Evolutionary conservation across 2,888 invertebrate genomes (phyloP).

Genomic region (Ochropleura plecta): DNA sequence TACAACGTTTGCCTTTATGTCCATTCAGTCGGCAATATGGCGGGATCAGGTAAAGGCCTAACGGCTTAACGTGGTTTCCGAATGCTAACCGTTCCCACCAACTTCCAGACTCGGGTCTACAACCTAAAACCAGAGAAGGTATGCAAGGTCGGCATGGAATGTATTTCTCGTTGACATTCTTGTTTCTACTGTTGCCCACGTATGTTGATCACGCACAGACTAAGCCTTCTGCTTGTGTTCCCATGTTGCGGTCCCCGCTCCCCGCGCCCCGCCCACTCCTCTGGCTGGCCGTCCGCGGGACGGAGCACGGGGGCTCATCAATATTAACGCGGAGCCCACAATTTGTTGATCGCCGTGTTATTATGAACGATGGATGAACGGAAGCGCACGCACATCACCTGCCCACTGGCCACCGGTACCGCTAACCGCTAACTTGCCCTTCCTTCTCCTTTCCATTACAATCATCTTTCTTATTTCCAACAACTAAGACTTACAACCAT

Average conservation of each 20-base stretch:
- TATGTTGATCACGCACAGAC: background rate
- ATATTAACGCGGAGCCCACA: conserved; percentile 69
- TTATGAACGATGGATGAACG: conserved; percentile 52
- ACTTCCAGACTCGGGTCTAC: background rate
- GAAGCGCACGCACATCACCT: conserved; percentile 41
- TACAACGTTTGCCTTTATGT: no score
- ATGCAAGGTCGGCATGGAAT: background rate
- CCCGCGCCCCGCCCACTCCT: no score
- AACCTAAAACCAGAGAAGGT: background rate
- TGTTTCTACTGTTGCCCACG: background rate
- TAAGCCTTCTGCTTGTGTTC: conserved; percentile 1
- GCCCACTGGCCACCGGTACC: conserved; percentile 11
- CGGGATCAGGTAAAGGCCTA: background rate
- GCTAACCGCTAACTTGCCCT: background rate
- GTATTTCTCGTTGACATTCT: background rate
- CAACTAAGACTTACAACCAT: background rate
- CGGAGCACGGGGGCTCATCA: conserved; percentile 63
- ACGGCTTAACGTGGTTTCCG: background rate
- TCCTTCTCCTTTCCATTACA: no score
- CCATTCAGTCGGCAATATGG: no score
- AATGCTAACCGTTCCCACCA: background rate
- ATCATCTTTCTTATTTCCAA: no score
- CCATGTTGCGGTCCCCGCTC: background rate
- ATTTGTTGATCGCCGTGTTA: conserved; percentile 72
- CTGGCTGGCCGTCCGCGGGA: background rate